Evolutionary conservation across 37 sponge, comb jelly and placozoan genomes (phyloP), one percentile per base, ranked within the genome.

Genomic region (Haliclona indistincta): DNA sequence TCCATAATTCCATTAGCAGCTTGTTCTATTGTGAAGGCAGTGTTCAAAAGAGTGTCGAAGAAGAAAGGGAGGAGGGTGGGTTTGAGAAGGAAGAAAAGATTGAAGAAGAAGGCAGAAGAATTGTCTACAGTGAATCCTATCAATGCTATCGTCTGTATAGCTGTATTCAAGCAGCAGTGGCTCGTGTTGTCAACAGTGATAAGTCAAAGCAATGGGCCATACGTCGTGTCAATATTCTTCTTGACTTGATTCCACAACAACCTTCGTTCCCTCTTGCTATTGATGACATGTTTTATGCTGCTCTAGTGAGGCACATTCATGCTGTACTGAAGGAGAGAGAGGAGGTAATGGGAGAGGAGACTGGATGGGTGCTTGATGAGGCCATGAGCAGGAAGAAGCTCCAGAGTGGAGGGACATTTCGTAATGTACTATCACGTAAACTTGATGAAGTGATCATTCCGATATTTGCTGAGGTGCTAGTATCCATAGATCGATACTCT

Each of bases 341-440:
- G 25, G 47, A 75, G 28, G 30, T 38, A 15, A 29, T n/a, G 7
- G 19, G 29, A 49, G 55, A 63, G 37, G 49, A 64, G 33, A 62
- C 17, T 28, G 23, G 75, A 29, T 90, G 91, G 91, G 91, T 82
- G 0, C 53, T 81, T 25, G 45, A 68, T 62, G 86, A 90, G 40
- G 81, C 91, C 26, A 25, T 90, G 78, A 64, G 73, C 56, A 17
- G 54, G 38, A 62, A 64, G 41, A 84, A 72, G 8, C 77, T 84
- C 1, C 68, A 80, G 37, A 53, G 72, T 71, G 82, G 91, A 51
- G 91, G 91, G 26, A 90, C 91, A 30, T 84, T 84, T 64, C 40
- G 63, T 10, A 90, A 81, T 56, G 67, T 47, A 0, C 64, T 90
- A 7, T 13, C 70, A 1, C 64, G 82, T 42, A 84, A 65, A 71